Evolutionary conservation across 2,888 invertebrate genomes (phyloP).

Genomic region (Xanthorhoe spadicearia): DNA sequence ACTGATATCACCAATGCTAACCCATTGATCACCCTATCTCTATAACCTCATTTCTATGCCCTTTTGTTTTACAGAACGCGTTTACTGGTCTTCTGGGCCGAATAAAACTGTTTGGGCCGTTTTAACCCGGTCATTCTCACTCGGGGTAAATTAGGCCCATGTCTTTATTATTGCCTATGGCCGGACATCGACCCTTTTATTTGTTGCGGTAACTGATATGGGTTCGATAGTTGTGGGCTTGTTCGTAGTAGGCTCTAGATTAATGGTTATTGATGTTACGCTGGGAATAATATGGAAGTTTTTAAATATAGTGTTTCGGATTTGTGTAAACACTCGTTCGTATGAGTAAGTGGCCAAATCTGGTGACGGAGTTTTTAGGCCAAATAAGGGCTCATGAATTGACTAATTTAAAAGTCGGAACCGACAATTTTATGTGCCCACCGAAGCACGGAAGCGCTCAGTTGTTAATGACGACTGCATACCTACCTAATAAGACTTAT

Average conservation of each 20-base stretch:
- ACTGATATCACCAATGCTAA: background rate
- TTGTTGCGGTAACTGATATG: slow-evolving; percentile 48
- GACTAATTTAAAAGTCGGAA: no score
- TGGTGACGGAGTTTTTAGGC: no score
- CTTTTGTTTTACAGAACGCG: slow-evolving; percentile 75
- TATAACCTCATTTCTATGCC: slow-evolving; percentile 16
- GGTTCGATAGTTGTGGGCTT: slow-evolving; percentile 38
- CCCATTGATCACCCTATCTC: background rate
- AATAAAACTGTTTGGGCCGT: slow-evolving; percentile 61
- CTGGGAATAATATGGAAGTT: background rate
- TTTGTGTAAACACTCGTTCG: background rate
- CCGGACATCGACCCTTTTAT: slow-evolving; percentile 50
- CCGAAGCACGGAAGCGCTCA: no score
- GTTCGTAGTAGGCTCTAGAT: slow-evolving; percentile 6
- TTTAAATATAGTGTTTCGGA: background rate
- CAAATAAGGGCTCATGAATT: no score
- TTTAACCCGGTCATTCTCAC: slow-evolving; percentile 44
- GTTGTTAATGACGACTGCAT: no score
- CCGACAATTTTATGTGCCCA: no score
- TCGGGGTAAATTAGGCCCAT: slow-evolving; percentile 62
- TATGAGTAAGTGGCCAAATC: no score
- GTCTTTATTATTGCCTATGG: slow-evolving; percentile 56
- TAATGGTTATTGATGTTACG: slow-evolving; percentile 3
- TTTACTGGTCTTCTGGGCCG: slow-evolving; percentile 70
- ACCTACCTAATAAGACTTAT: no score